These are phyloP conservation scores for Steinernema scapterisci DNA, from an alignment of 2,888 invertebrate genomes.

Conservation along the genomic window DNA sequence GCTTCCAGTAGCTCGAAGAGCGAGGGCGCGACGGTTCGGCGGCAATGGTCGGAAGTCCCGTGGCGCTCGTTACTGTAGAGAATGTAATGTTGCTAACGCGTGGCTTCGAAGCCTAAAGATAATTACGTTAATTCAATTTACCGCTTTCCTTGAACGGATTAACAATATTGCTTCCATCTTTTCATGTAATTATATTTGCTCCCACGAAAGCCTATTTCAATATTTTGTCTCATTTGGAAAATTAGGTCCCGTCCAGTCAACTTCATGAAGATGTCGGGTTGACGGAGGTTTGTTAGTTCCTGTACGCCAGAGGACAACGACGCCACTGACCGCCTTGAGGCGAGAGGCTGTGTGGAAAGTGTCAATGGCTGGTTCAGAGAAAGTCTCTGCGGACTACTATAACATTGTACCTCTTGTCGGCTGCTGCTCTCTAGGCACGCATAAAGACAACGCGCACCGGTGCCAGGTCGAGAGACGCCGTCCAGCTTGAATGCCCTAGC, in stretches of 20 bases:
- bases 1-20: conserved; percentile 58
- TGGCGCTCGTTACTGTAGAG: conserved; percentile 72
- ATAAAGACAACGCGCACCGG: conserved; percentile 26
- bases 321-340: no score
- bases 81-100: conserved; percentile 69
- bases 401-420: conserved; percentile 15
- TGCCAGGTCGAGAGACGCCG: conserved; percentile 21
- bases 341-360: neutral
- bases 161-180: neutral
- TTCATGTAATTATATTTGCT: no score
- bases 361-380: neutral
- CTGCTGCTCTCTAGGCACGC: neutral
- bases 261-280: neutral
- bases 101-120: conserved; percentile 64
- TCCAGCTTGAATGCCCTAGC: conserved; percentile 26
- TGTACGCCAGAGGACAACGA: neutral
- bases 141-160: neutral
- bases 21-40: conserved; percentile 72
- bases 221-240: neutral
- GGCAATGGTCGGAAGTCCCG: conserved; percentile 74
- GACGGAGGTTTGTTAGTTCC: neutral
- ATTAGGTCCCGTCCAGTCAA: neutral
- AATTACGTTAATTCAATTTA: neutral
- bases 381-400: neutral
- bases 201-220: neutral